A percentile compares a stretch with the other conserved stretches of the same genome.
phyloP scores from a whole-genome alignment of 2,113 vertebrate species.

The human region GRCh38 chr3:30933501-30934000 shows the following conservation, averaged over 20 bases:
- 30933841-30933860: constrained; percentile 43
- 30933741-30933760: not conserved
- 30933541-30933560: not conserved
- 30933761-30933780: not conserved
- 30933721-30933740: not conserved
- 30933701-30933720: not conserved
- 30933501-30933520: not conserved
- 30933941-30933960: not conserved
- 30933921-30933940: not conserved
- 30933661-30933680: not conserved
- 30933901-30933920: constrained; percentile 35
- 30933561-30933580: not conserved
- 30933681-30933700: not conserved
- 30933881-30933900: constrained; percentile 14
- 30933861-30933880: not conserved
- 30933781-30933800: constrained; percentile 22
- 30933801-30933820: not conserved
- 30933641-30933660: not conserved
- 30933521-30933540: not conserved
- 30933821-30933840: constrained; percentile 30
- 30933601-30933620: not conserved
- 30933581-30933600: not conserved
- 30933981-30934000: not conserved
- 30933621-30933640: accelerated
- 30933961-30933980: not conserved